Evolutionary conservation across 2,797 vertebrate genomes (phyloP).

Genomic region (Tinamus major): DNA sequence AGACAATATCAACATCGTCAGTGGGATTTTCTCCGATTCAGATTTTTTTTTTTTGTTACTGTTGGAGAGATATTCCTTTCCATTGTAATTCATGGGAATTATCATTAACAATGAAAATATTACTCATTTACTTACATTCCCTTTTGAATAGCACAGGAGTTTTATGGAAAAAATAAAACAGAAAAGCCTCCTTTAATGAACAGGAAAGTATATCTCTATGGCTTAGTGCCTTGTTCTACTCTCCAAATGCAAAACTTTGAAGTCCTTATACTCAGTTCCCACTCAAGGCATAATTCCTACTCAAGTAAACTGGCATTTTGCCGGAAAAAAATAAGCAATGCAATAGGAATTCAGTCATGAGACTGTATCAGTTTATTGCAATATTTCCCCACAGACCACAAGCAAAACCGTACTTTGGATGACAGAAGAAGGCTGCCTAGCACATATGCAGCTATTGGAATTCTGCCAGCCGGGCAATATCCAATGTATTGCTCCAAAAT

Average conservation of each 20-base stretch:
- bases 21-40: constrained; percentile 57
- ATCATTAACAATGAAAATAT: constrained; percentile 67
- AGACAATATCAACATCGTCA: constrained; percentile 49
- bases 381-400: constrained; percentile 54
- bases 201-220: constrained; percentile 55
- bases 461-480: constrained; percentile 31
- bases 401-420: constrained; percentile 42
- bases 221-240: constrained; percentile 39
- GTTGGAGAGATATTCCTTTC: constrained; percentile 51
- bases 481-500: constrained; percentile 26
- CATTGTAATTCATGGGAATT: constrained; percentile 67
- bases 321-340: constrained; percentile 55
- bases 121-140: constrained; percentile 68
- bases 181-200: constrained; percentile 51
- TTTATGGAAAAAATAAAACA: constrained; percentile 56
- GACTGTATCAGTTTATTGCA: constrained; percentile 51
- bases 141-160: constrained; percentile 62
- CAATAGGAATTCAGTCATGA: constrained; percentile 23
- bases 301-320: constrained; percentile 54
- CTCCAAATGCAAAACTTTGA: constrained; percentile 51
- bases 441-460: constrained; percentile 56
- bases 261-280: neutral
- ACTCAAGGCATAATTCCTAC: constrained; percentile 47
- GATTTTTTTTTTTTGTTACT: constrained; percentile 39
- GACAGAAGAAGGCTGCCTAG: constrained; percentile 40